phyloP scores from a whole-genome alignment of 2,113 vertebrate genomes.

The Ameiurus melas region DNA sequence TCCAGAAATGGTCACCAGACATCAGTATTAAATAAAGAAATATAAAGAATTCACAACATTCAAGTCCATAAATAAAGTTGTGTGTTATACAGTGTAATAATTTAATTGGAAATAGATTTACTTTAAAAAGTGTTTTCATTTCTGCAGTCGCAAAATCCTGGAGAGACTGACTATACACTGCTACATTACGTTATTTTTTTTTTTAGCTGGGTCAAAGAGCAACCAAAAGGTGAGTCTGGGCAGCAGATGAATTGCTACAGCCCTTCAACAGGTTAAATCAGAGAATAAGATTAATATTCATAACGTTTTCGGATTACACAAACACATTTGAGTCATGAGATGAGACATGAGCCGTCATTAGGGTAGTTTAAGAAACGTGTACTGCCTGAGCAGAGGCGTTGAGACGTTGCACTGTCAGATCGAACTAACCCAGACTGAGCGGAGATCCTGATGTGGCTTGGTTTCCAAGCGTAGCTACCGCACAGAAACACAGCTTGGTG shows the following conservation, averaged over 20 bases:
- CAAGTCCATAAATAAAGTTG: too few relatives aligned
- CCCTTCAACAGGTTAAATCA: not conserved
- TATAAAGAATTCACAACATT: too few relatives aligned
- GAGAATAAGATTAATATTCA: not conserved
- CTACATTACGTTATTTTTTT: not conserved
- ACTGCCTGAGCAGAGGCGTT: not conserved
- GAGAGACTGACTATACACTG: too few relatives aligned
- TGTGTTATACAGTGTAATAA: too few relatives aligned
- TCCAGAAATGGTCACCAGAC: too few relatives aligned
- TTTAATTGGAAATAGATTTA: too few relatives aligned
- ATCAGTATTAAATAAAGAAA: too few relatives aligned
- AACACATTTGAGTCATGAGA: not conserved
- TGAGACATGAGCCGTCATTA: not conserved
- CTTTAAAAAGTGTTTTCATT: too few relatives aligned
- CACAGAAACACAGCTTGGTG: not conserved
- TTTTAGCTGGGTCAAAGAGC: not conserved
- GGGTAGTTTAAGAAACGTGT: not conserved
- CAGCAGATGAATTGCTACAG: not conserved
- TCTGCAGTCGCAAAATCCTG: too few relatives aligned
- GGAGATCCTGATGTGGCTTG: slow-evolving; percentile 1
- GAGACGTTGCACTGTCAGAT: not conserved
- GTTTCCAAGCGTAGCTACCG: slow-evolving; percentile 16
- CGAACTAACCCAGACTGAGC: not conserved
- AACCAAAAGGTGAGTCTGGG: not conserved
- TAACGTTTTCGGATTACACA: not conserved